These are phyloP conservation scores for Oenanthe melanoleuca DNA, from an alignment of 2,113 vertebrate species.

Conservation along the genomic window DNA sequence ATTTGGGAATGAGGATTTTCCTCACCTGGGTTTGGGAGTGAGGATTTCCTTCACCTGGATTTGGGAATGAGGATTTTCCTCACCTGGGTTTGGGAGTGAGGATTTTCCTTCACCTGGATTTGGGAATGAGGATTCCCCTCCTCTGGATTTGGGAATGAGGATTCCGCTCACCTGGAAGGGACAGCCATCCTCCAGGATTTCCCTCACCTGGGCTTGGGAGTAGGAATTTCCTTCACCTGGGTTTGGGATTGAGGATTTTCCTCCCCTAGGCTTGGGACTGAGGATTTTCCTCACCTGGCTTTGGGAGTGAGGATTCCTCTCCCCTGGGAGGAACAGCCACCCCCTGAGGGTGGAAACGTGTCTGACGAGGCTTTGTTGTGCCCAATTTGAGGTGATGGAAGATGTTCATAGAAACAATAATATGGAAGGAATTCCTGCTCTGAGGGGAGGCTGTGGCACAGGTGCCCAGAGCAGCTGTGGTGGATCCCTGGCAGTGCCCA, in stretches of 20 bases:
- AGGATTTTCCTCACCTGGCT: neutral
- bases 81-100: neutral
- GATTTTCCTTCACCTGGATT: neutral
- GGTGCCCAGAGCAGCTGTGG: neutral
- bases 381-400: neutral
- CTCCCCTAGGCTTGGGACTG: neutral
- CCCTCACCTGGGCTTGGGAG: neutral
- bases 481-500: neutral
- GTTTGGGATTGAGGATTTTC: neutral
- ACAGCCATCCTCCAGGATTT: no score
- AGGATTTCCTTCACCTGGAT: accelerated
- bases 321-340: neutral
- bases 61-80: neutral
- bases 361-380: neutral
- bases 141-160: accelerated
- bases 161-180: neutral
- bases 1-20: neutral
- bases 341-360: accelerated
- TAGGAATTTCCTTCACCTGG: accelerated
- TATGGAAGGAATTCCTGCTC: neutral
- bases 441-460: neutral
- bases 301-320: neutral
- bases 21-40: neutral
- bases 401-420: neutral
- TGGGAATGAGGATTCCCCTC: neutral